phyloP scores from a whole-genome alignment of 2,113 vertebrate species.

The Lanius collurio region DNA sequence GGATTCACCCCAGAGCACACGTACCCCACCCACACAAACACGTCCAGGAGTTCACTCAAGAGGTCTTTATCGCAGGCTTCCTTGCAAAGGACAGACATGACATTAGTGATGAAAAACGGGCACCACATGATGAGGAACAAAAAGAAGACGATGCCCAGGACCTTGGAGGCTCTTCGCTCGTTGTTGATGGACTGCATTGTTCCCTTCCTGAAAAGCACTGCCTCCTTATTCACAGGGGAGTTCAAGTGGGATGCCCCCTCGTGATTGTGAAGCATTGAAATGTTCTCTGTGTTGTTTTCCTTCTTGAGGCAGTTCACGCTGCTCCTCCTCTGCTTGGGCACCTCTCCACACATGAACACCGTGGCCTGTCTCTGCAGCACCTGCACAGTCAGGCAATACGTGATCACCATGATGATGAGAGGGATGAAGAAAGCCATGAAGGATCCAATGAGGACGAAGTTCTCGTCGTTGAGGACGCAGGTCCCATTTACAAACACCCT shows the following conservation, averaged over 20 bases:
- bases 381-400: conserved; percentile 92
- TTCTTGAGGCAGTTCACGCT: conserved; percentile 82
- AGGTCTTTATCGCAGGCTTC: conserved; percentile 85
- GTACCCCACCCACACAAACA: conserved; percentile 98
- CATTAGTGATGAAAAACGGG: conserved; percentile 97
- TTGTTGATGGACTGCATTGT: conserved; percentile 99
- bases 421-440: conserved; percentile 99
- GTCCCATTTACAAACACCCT: conserved; percentile 91
- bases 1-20: conserved; percentile 97
- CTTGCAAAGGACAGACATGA: conserved; percentile 90
- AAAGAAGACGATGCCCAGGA: conserved; percentile 97
- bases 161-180: conserved; percentile 93
- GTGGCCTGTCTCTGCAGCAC: conserved; percentile 91
- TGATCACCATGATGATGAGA: conserved; percentile 97
- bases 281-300: conserved; percentile 73
- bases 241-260: conserved; percentile 82
- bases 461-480: conserved; percentile 92
- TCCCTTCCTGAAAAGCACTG: conserved; percentile 82
- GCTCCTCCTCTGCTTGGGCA: conserved; percentile 77
- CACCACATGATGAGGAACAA: conserved; percentile 99
- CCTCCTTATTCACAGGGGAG: conserved; percentile 81
- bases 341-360: conserved; percentile 86
- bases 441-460: conserved; percentile 95
- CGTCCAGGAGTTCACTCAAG: conserved; percentile 89
- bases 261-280: conserved; percentile 82